Conservation (phyloP, 1,140 invertebrate species). For the Amphibalanus amphitrite region DNA sequence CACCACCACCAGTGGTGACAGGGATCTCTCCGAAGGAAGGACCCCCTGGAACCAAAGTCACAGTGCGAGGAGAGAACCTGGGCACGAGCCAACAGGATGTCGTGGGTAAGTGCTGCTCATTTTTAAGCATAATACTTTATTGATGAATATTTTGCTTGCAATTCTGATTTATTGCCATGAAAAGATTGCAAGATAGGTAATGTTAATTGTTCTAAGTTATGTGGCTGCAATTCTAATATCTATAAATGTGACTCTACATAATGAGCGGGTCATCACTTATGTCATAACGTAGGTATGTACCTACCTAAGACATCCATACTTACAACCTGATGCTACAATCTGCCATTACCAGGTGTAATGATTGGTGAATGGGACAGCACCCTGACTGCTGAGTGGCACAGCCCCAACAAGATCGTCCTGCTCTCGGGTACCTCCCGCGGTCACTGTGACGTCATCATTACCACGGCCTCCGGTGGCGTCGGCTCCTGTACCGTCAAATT, state of each 20-base stretch:
- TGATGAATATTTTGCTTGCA: too few relatives aligned
- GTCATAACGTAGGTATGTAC: too few relatives aligned
- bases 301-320: too few relatives aligned
- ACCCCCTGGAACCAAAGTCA: slow-evolving; percentile 86
- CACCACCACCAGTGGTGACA: slow-evolving; percentile 59
- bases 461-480: slow-evolving; percentile 70
- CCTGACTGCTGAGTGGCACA: slow-evolving; percentile 93
- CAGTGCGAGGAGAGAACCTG: slow-evolving; percentile 88
- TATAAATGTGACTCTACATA: too few relatives aligned
- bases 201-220: too few relatives aligned
- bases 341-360: slow-evolving; percentile 45
- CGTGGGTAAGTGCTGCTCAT: slow-evolving; percentile 41
- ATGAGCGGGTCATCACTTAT: too few relatives aligned
- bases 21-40: slow-evolving; percentile 97
- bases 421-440: slow-evolving; percentile 84
- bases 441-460: slow-evolving; percentile 86
- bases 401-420: slow-evolving; percentile 89
- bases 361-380: slow-evolving; percentile 93
- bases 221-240: too few relatives aligned
- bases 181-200: too few relatives aligned
- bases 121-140: too few relatives aligned
- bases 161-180: too few relatives aligned
- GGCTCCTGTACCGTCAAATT: slow-evolving; percentile 93
- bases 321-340: too few relatives aligned
- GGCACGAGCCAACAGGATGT: slow-evolving; percentile 69